Conservation (phyloP, 2,797 vertebrate species). For the Galago senegalensis region DNA sequence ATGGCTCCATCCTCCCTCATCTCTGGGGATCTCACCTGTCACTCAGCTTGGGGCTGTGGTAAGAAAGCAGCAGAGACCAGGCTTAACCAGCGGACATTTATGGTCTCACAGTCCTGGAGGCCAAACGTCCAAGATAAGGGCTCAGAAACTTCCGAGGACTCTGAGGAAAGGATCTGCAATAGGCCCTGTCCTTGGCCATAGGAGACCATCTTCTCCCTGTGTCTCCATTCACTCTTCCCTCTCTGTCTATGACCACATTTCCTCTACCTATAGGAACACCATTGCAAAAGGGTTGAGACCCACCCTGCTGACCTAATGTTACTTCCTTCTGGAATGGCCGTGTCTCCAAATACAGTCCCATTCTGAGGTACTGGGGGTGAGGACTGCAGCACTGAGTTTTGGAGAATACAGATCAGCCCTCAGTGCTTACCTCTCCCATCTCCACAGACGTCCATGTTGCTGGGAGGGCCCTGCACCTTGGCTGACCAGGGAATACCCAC, state of each 20-base stretch:
- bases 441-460: accelerated
- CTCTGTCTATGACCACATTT: not conserved
- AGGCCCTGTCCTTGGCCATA: not conserved
- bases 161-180: not conserved
- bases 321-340: not conserved
- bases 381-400: not conserved
- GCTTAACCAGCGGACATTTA: not conserved
- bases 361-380: not conserved
- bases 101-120: not conserved
- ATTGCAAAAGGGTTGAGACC: not conserved
- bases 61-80: not conserved
- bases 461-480: not conserved
- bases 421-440: not conserved
- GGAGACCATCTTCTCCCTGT: not conserved
- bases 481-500: not conserved
- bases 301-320: not conserved
- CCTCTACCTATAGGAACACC: not conserved
- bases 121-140: not conserved
- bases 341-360: not conserved
- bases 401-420: not conserved
- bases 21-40: too few species aligned
- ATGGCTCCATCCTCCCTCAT: accelerated
- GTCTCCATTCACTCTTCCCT: not conserved
- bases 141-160: not conserved
- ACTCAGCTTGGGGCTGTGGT: not conserved